Base-by-base conservation (phyloP, 35 echinoderm and acorn worm species). In the Ophiothrix spiculata region DNA sequence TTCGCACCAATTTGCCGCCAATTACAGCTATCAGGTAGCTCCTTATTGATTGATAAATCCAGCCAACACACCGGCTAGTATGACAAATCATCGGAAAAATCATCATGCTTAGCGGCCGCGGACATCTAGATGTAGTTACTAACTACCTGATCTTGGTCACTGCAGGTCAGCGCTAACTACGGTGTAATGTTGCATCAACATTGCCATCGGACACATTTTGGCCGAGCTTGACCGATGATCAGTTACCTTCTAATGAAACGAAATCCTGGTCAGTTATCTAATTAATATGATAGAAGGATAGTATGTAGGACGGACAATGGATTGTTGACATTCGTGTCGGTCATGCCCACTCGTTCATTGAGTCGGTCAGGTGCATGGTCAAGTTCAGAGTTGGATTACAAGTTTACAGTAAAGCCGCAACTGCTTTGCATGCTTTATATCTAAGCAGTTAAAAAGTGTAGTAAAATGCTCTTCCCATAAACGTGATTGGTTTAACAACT, bases 141-240 rank as follows among this genome's bases (percentile, higher is more conserved):
- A n/a, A n/a, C n/a, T 69, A 69, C 29, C 60, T 69, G 60, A n/a
- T 28, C 17, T 4, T 69, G 60, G 60, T 69, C 60, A 69, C 60
- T 69, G 29, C 60, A 69, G 60, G 25, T 69, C 60, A 69, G 60
- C 23, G 4, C 1, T 25, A 25, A 69, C 23, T 15, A 2, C 60
- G 60, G 60, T 69, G 17, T 69, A 15, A 25, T 69, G 60, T 69
- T 69, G 60, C 60, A 69, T 25, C 3, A 69, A 69, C 60, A 69
- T 69, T 69, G 60, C 60, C 23, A 69, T 4, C 23, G 60, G 60
- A 2, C 8, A 69, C 16, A 2, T 28, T 69, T 69, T 69, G 60
- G 60, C 60, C 60, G 60, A 2, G 60, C 60, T 69, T 69, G 60
- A 69, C 60, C 60, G 60, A n/a, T 28, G 60, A 69, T 69, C 60